Evolutionary conservation across 37 sponge, comb jelly and placozoan species (phyloP), one percentile per base, ranked within the genome.

Genomic region (Lycopodina hypogea): DNA sequence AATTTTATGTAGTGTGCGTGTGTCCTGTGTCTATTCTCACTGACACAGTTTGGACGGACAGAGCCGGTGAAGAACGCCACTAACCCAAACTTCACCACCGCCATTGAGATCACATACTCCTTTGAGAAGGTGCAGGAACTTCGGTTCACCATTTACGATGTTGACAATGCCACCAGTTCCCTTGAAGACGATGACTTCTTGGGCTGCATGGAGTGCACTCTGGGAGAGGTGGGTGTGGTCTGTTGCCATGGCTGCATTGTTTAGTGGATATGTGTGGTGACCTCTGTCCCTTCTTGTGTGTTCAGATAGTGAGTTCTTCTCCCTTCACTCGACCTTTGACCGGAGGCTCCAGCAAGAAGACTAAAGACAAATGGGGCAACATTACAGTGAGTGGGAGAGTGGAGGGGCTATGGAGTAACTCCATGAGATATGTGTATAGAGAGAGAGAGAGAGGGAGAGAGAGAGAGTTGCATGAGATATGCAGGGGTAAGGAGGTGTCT

Each of bases 91-190:
- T 95, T 95, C 75, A 81, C 81, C 55, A 92, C 83, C 28, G 79
- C 94, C 18, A 74, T 98, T 69, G 66, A 78, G 38, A 35, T 98
- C 42, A 87, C 88, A 32, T 98, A 98, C 53, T 78, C 79, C 36
- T 98, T 98, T 84, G 99, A 98, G 81, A 94, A 96, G 80, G 74
- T 87, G 18, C 99, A 98, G 78, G 33, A 67, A 37, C 68, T 98
- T 38, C 88, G 69, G 73, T 80, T 97, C 56, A 45, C 42, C n/a
- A 83, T 96, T 1, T 96, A 89, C 56, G 99, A 98, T 62, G 45
- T 93, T 34, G 96, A 95, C 64, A 77, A 90, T 75, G 71, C 39
- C 22, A 80, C 88, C 8, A 55, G 70, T 32, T 65, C 83, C 37
- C 57, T 92, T 11, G 76, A 59, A 15, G 82, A 90, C 56, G 90